Conservation (phyloP, 1,140 invertebrate genomes). For the Carcinoscorpius rotundicauda region DNA sequence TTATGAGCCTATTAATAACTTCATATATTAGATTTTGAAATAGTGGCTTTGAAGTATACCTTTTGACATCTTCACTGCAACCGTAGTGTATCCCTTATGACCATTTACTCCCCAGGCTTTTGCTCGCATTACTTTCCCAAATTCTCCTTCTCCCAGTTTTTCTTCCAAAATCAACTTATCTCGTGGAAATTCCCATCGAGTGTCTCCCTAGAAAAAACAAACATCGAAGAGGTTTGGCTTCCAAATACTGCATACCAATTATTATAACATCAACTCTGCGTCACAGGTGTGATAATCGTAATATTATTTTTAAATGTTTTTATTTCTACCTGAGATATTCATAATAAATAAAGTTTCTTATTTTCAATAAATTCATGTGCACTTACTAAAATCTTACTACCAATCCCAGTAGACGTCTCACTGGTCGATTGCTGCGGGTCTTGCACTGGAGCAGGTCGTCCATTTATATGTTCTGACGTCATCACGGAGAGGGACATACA, state of each 20-base stretch:
- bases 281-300: too few species aligned
- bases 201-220: conserved; percentile 35
- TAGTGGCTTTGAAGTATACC: conserved; percentile 17
- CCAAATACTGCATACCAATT: too few species aligned
- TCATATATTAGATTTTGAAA: too few species aligned
- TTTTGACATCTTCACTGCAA: conserved; percentile 65
- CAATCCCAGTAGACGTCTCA: conserved; percentile 9
- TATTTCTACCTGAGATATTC: too few species aligned
- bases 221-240: not conserved
- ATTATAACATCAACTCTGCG: too few species aligned
- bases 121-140: conserved; percentile 56
- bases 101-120: conserved; percentile 49
- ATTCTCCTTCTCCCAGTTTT: conserved; percentile 62
- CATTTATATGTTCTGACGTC: conserved; percentile 33
- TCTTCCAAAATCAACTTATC: conserved; percentile 49
- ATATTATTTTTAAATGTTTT: too few species aligned
- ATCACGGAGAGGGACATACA: conserved; percentile 22
- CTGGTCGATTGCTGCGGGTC: conserved; percentile 4
- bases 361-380: too few species aligned
- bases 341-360: too few species aligned
- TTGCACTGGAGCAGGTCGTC: conserved; percentile 14
- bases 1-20: too few species aligned
- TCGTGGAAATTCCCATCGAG: conserved; percentile 61
- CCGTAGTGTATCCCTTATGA: conserved; percentile 38
- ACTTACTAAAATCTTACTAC: too few species aligned